phyloP scores from a whole-genome alignment of 2,797 vertebrate species.

The Channa striata region DNA sequence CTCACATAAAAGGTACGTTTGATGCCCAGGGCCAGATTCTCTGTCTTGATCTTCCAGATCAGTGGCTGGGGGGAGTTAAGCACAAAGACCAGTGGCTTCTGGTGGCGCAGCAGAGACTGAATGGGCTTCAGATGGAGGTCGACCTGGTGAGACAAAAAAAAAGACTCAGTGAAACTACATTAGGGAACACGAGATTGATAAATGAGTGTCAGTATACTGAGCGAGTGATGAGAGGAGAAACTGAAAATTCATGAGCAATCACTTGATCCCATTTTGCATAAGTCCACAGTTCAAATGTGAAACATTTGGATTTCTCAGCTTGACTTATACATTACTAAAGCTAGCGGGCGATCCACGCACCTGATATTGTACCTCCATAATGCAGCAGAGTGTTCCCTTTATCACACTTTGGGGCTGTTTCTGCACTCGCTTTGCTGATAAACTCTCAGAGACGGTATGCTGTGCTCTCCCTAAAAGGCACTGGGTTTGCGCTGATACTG shows the following conservation, averaged over 20 bases:
- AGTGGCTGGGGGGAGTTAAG: slow-evolving; percentile 92
- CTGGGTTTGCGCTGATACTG: slow-evolving; percentile 64
- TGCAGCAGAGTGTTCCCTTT: slow-evolving; percentile 57
- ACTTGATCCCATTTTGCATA: slow-evolving; percentile 25
- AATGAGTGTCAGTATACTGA: not conserved
- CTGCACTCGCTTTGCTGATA: slow-evolving; percentile 72
- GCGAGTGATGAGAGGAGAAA: slow-evolving; percentile 7
- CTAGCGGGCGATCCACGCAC: not conserved
- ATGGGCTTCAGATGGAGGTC: slow-evolving; percentile 93
- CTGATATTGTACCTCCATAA: slow-evolving; percentile 33
- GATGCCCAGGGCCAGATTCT: slow-evolving; percentile 88
- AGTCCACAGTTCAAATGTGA: slow-evolving; percentile 17
- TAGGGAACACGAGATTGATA: not conserved
- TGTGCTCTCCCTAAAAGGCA: slow-evolving; percentile 73
- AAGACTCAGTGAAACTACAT: slow-evolving; percentile 22
- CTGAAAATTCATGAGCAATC: slow-evolving; percentile 8
- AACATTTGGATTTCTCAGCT: slow-evolving; percentile 32
- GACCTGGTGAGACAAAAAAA: slow-evolving; percentile 81
- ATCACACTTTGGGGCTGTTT: slow-evolving; percentile 74
- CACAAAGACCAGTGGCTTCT: slow-evolving; percentile 93
- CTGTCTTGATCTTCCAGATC: slow-evolving; percentile 91
- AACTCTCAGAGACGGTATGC: slow-evolving; percentile 57
- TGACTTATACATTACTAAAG: slow-evolving; percentile 28
- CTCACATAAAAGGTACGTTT: slow-evolving; percentile 93
- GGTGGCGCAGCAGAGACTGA: slow-evolving; percentile 90